Evolutionary conservation across 2,113 vertebrate genomes (phyloP).

Genomic region (Antennarius striatus): DNA sequence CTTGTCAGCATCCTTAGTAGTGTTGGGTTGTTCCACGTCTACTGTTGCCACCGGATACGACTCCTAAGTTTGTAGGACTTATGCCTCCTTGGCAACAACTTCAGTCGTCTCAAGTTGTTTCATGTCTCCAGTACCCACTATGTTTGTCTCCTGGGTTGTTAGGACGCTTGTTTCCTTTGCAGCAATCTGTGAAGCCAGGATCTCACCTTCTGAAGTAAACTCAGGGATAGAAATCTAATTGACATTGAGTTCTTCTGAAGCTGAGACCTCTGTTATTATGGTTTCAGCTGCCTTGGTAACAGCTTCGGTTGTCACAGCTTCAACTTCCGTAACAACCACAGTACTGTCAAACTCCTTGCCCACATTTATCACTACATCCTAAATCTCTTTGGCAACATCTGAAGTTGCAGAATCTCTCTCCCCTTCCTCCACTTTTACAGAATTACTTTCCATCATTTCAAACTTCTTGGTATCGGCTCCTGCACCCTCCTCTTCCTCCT

Average conservation of each 20-base stretch:
- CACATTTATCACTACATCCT: not conserved
- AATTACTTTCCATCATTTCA: not conserved
- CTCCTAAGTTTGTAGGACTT: too few relatives aligned
- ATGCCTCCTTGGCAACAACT: not conserved
- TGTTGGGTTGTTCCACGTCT: not conserved
- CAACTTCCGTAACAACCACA: slow-evolving; percentile 4
- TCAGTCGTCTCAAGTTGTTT: not conserved
- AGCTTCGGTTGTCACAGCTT: not conserved
- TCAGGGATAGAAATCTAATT: not conserved
- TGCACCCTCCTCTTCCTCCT: slow-evolving; percentile 4
- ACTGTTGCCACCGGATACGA: too few relatives aligned
- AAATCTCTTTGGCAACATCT: not conserved
- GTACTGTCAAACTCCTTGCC: not conserved
- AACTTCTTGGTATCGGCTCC: slow-evolving; percentile 1
- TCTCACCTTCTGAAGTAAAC: not conserved
- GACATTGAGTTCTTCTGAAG: not conserved
- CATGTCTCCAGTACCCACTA: too few relatives aligned
- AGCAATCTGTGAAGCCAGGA: not conserved
- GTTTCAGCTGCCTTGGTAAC: slow-evolving; percentile 5
- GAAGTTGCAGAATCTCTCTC: not conserved
- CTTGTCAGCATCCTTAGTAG: not conserved
- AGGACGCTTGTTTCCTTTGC: not conserved
- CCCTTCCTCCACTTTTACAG: not conserved
- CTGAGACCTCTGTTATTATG: slow-evolving; percentile 1
- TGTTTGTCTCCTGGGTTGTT: not conserved